Evolutionary conservation across 2,888 invertebrate species (phyloP), one percentile per base, ranked within the genome.

Genomic region (Strigamia crassipes): DNA sequence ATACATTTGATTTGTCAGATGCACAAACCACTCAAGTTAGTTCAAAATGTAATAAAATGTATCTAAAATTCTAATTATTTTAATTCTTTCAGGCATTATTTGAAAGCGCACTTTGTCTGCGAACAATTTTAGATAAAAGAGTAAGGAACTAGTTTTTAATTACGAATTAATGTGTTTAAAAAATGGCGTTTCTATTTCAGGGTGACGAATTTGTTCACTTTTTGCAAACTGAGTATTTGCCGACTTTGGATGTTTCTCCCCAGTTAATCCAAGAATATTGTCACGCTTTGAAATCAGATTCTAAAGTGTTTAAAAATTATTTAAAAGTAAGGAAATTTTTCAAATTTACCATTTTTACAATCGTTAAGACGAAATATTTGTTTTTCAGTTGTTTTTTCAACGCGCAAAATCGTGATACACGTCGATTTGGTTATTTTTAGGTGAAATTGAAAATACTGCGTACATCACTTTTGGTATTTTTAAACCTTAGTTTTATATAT

Each of bases 1-100:
- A 87, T 13, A 87, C 88, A 13, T 90, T 90, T 86, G 90, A 90
- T 85, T 86, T 90, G 51, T 85, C 86, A 77, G 90, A 90, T 86
- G 90, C 89, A 42, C 90, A 90, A 85, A 89, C 89, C 10, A 85
- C 88, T 23, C 85, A 89, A 84, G 88, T 87, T 10, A 56, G 61
- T 31, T 38, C 13, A 56, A 80, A 13, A 15, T 73, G 73, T 23
- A 21, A 73, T 73, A 4, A 66, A 80, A 80, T n/a, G 1, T 13
- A 31, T 61, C 5, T 41, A 42, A n/a, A 9, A 21, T 34, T 79
- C 2, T 79, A 23, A 9, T 6, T 34, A 79, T 4, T 38, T 34
- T 27, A 34, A 34, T 79, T 82, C n/a, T n/a, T 80, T 73, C 84
- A 87, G 87, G 88, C 87, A 23, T 84, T 88, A 18, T 85, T 85